Percentiles rank a stretch among this genome's conserved stretches.
These are phyloP conservation scores for Xerus rutilus DNA, from an alignment of 2,797 vertebrate genomes.

Conservation along the genomic window DNA sequence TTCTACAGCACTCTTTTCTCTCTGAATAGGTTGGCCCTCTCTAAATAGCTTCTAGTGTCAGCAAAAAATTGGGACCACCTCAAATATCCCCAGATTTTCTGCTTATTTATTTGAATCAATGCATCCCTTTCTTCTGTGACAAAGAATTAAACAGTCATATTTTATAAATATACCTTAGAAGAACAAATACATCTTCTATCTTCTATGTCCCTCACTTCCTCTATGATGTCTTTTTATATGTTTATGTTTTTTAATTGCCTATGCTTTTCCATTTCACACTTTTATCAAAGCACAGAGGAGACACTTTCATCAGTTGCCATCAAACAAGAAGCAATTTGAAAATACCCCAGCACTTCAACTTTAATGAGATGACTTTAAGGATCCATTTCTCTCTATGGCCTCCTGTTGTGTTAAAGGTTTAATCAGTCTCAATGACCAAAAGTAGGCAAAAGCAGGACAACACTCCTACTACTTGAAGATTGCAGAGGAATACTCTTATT, in stretches of 20 bases:
- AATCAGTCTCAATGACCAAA: neutral
- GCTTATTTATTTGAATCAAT: conserved; percentile 22
- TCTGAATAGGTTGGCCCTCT: neutral
- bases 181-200: neutral
- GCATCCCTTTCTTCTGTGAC: neutral
- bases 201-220: neutral
- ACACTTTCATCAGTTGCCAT: neutral
- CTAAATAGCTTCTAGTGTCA: conserved; percentile 20
- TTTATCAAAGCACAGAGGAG: conserved; percentile 30
- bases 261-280: conserved; percentile 45
- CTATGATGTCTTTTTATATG: neutral
- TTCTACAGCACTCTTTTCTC: neutral
- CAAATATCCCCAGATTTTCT: neutral
- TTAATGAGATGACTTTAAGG: conserved; percentile 38
- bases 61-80: neutral
- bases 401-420: conserved; percentile 18
- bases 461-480: neutral
- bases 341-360: conserved; percentile 41
- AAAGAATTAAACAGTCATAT: neutral
- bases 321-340: conserved; percentile 40
- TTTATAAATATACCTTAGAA: conserved; percentile 8
- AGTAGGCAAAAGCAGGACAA: neutral
- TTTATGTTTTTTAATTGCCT: neutral
- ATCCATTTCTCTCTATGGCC: neutral
- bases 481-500: neutral